Conservation (phyloP, 2,797 vertebrate species). For the Denticeps clupeoides region DNA sequence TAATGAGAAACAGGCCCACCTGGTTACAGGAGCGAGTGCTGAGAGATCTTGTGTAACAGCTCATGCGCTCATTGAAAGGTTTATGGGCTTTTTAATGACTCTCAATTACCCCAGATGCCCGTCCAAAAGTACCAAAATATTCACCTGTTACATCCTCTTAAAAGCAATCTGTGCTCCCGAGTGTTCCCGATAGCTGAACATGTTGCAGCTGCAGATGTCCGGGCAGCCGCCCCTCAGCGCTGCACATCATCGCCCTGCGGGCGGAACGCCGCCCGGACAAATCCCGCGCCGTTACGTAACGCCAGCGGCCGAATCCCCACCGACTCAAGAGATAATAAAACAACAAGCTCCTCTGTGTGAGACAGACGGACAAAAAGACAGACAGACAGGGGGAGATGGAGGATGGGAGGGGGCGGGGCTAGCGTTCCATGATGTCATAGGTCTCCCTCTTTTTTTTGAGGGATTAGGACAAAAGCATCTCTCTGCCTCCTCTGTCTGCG, state of each 20-base stretch:
- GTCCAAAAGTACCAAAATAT: background rate
- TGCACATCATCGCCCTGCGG: conserved; percentile 5
- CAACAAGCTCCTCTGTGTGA: background rate
- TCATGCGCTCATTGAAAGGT: conserved; percentile 40
- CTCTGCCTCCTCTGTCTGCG: conserved; percentile 11
- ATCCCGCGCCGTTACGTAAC: conserved; percentile 24
- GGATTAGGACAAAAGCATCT: conserved; percentile 12
- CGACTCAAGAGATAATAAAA: conserved; percentile 15
- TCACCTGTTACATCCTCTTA: background rate
- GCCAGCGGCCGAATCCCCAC: conserved; percentile 18
- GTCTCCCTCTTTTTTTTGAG: conserved; percentile 15
- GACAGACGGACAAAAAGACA: background rate
- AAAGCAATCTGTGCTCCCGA: background rate
- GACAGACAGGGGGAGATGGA: conserved; percentile 4
- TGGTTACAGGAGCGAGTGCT: conserved; percentile 34
- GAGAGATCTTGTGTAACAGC: conserved; percentile 32
- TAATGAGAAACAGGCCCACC: conserved; percentile 47
- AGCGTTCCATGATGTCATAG: conserved; percentile 15
- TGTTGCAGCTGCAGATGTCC: background rate
- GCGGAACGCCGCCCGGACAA: conserved; percentile 1
- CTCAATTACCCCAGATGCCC: conserved; percentile 15
- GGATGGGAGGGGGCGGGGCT: background rate
- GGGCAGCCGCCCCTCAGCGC: background rate
- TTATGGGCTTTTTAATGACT: conserved; percentile 46
- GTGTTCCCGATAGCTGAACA: background rate